Evolutionary conservation across 53 echinoderm and acorn worm genomes (phyloP).

Genomic region (Actinopyga echinites): DNA sequence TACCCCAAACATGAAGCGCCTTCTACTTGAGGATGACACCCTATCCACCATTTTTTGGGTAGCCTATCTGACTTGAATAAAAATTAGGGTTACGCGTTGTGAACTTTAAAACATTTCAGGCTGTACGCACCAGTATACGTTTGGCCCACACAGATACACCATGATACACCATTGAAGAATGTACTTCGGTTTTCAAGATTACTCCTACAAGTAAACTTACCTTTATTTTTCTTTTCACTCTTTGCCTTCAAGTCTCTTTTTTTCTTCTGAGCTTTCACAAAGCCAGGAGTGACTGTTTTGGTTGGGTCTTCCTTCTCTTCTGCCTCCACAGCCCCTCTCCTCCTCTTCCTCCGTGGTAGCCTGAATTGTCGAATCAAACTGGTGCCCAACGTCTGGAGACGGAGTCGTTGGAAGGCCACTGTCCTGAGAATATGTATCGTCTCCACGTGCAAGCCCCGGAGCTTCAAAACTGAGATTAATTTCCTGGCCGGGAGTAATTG

Average conservation of each 20-base stretch:
- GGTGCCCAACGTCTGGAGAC: constrained; percentile 3
- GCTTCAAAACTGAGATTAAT: constrained; percentile 9
- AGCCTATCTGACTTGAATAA: too few species aligned
- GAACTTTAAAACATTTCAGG: too few species aligned
- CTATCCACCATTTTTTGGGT: too few species aligned
- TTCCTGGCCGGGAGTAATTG: constrained; percentile 17
- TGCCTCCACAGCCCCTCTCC: neutral
- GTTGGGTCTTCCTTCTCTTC: constrained; percentile 29
- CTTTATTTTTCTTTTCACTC: constrained; percentile 28
- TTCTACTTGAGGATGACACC: too few species aligned
- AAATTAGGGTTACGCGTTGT: too few species aligned
- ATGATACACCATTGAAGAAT: too few species aligned
- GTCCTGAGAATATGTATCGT: constrained; percentile 4
- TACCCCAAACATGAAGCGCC: too few species aligned
- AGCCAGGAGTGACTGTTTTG: neutral
- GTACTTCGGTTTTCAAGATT: too few species aligned
- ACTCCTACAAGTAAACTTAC: too few species aligned
- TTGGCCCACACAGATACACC: too few species aligned
- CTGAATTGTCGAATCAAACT: neutral
- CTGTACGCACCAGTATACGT: too few species aligned
- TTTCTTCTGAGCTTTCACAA: constrained; percentile 37
- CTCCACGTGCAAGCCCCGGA: constrained; percentile 23
- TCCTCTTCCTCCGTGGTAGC: constrained; percentile 24
- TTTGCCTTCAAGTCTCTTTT: constrained; percentile 30
- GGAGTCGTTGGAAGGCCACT: constrained; percentile 29